These are phyloP conservation scores for Mustela lutreola DNA, from an alignment of 2,113 vertebrate species.

Conservation along the genomic window DNA sequence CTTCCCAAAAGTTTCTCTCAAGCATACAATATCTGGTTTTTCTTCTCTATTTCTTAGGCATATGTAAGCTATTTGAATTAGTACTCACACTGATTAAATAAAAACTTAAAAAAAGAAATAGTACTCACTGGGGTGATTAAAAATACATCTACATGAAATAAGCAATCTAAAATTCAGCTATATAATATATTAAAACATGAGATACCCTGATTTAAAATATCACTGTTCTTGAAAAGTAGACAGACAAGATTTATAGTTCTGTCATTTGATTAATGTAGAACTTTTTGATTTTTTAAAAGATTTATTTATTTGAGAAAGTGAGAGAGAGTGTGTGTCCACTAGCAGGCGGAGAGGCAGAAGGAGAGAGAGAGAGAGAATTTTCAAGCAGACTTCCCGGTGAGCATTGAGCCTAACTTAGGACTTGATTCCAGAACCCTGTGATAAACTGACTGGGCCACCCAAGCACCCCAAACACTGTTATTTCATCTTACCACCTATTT, in stretches of 20 bases:
- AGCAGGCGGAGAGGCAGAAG: neutral
- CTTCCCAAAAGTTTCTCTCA: slow-evolving; percentile 32
- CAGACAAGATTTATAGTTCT: slow-evolving; percentile 1
- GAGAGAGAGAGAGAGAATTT: neutral
- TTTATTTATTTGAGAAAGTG: neutral
- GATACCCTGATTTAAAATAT: neutral
- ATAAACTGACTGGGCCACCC: no score
- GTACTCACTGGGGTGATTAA: neutral
- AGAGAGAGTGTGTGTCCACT: neutral
- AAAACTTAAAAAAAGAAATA: neutral
- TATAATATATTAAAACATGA: neutral
- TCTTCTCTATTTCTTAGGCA: slow-evolving; percentile 23
- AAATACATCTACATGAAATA: neutral
- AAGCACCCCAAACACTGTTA: neutral
- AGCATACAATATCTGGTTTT: neutral
- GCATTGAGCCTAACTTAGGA: no score
- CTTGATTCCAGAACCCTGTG: no score
- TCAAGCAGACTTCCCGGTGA: neutral
- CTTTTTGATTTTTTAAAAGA: neutral
- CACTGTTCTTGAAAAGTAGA: neutral
- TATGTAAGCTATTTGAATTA: neutral
- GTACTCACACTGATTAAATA: neutral
- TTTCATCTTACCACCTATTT: slow-evolving; percentile 21
- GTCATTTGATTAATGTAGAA: neutral
- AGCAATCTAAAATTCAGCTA: slow-evolving; percentile 13